phyloP scores from a whole-genome alignment of 2,797 vertebrate genomes.

The Sphenodon punctatus region DNA sequence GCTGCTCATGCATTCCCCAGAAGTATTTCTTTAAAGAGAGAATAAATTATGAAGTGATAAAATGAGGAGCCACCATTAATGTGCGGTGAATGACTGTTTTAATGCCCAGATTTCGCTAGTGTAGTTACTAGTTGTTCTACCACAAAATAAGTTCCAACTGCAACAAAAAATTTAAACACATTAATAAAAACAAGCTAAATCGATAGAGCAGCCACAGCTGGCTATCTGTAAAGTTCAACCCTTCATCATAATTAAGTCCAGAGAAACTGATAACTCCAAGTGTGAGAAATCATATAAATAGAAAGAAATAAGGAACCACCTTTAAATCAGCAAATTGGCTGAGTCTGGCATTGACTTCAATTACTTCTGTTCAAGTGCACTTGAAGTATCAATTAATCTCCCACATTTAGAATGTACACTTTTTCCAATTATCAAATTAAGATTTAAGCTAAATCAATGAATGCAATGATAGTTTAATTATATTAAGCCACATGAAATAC shows the following conservation, averaged over 20 bases:
- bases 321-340: slow-evolving; percentile 14
- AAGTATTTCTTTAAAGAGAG: background rate
- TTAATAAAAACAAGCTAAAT: slow-evolving; percentile 57
- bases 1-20: background rate
- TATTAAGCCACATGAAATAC: slow-evolving; percentile 63
- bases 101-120: background rate
- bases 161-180: slow-evolving; percentile 34
- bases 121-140: background rate
- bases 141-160: background rate
- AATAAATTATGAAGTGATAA: background rate
- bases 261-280: slow-evolving; percentile 31
- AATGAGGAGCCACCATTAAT: background rate
- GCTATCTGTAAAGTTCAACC: slow-evolving; percentile 56
- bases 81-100: background rate
- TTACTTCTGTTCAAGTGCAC: slow-evolving; percentile 60
- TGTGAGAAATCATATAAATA: slow-evolving; percentile 55
- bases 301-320: slow-evolving; percentile 23
- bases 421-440: slow-evolving; percentile 70
- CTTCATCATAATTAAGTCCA: slow-evolving; percentile 56
- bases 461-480: slow-evolving; percentile 54
- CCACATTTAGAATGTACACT: slow-evolving; percentile 47
- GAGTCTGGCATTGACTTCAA: background rate
- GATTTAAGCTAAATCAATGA: slow-evolving; percentile 54
- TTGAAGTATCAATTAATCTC: slow-evolving; percentile 64
- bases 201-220: slow-evolving; percentile 33